phyloP scores from a whole-genome alignment of 1,140 invertebrate genomes.

The Trichomalopsis sarcophagae region DNA sequence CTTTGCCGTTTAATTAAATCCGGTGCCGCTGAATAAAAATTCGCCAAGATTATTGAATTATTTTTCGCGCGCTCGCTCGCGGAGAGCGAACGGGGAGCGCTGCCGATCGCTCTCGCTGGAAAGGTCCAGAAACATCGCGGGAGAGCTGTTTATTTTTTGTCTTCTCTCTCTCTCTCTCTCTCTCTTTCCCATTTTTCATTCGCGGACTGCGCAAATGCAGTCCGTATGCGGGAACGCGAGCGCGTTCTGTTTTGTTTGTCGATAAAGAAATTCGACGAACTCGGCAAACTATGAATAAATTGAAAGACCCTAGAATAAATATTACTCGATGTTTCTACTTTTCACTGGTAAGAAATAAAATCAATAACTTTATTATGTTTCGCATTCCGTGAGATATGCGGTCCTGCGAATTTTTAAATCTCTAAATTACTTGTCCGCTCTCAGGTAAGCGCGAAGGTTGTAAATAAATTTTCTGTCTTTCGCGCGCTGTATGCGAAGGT shows the following conservation, averaged over 20 bases:
- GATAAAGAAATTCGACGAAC: constrained; percentile 49
- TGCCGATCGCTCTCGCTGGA: not conserved
- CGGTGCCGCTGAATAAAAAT: constrained; percentile 61
- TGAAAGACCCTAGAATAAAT: constrained; percentile 48
- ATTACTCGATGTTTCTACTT: constrained; percentile 35
- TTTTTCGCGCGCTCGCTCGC: constrained; percentile 48
- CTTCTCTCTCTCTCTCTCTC: constrained; percentile 27
- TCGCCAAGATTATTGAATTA: constrained; percentile 65
- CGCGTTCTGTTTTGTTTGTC: constrained; percentile 45
- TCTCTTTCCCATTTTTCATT: constrained; percentile 48
- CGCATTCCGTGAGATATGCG: not conserved
- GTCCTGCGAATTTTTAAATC: not conserved
- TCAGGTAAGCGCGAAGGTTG: not conserved
- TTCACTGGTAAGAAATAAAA: constrained; percentile 39
- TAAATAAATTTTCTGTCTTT: not conserved
- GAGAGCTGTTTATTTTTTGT: constrained; percentile 40
- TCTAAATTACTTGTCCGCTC: not conserved
- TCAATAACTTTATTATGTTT: constrained; percentile 42
- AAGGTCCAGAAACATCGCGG: constrained; percentile 22
- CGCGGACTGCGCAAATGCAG: constrained; percentile 6
- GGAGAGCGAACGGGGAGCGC: not conserved
- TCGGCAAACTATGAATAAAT: constrained; percentile 54
- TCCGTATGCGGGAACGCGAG: not conserved
- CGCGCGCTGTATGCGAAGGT: not conserved
- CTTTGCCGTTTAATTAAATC: constrained; percentile 66